A percentile compares a stretch with the other conserved stretches of the same genome.
Evolutionary conservation across 2,113 vertebrate genomes (phyloP).

Genomic region (Rhinolophus sinicus): DNA sequence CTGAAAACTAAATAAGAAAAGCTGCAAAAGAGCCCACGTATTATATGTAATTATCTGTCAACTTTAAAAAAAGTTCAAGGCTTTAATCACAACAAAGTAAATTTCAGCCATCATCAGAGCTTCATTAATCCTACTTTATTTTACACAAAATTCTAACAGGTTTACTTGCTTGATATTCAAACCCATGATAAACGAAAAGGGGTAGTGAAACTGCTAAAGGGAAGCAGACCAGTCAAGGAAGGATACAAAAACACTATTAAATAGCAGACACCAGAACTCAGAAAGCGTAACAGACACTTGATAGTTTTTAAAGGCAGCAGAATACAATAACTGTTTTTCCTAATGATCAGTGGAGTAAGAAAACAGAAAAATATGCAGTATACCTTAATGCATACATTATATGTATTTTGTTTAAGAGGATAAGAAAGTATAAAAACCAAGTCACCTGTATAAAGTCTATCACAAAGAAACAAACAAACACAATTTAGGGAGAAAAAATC

Average conservation of each 20-base stretch:
- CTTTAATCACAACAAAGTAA: constrained; percentile 38
- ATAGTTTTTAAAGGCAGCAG: not conserved
- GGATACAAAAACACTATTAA: not conserved
- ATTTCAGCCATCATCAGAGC: not conserved
- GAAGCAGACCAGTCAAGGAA: not conserved
- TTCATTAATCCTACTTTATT: not conserved
- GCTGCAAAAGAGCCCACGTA: not conserved
- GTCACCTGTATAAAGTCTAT: not conserved
- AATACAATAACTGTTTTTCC: not conserved
- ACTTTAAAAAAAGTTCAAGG: constrained; percentile 16
- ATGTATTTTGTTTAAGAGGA: not conserved
- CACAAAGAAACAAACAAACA: not conserved
- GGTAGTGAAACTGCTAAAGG: not conserved
- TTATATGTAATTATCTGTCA: not conserved
- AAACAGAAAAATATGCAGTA: not conserved
- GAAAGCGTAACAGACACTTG: not conserved
- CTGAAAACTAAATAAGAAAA: not conserved
- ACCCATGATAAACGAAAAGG: not conserved
- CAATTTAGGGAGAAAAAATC: not conserved
- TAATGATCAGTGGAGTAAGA: not conserved
- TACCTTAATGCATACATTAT: not conserved
- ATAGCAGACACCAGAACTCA: not conserved
- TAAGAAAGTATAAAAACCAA: not conserved
- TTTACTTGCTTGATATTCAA: not conserved
- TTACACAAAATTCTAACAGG: constrained; percentile 39